Percentiles rank a stretch among this genome's conserved stretches.
phyloP scores from a whole-genome alignment of 2,797 vertebrate species.

The Poecile montanus region DNA sequence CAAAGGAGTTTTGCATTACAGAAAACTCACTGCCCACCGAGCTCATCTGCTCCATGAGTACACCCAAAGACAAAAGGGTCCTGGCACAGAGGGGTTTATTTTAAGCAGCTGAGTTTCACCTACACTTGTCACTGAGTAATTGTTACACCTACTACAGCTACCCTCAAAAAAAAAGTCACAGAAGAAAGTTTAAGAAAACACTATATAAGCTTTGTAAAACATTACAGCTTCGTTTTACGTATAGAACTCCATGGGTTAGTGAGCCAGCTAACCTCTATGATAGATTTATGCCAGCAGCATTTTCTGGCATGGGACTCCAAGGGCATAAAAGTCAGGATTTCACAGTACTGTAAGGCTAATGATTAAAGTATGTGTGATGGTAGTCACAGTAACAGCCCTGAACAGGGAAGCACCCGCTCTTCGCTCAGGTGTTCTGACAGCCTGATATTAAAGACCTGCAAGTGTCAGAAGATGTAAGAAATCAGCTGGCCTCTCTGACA shows the following conservation, averaged over 20 bases:
- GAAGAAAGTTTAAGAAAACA: conserved; percentile 30
- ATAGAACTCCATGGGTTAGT: neutral
- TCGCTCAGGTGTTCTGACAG: conserved; percentile 72
- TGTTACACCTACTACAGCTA: neutral
- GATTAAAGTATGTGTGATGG: conserved; percentile 29
- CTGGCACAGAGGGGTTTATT: neutral
- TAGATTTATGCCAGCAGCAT: conserved; percentile 32
- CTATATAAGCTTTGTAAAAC: neutral
- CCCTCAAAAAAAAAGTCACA: neutral
- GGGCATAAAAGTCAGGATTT: conserved; percentile 36
- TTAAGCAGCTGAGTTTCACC: conserved; percentile 11
- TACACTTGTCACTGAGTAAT: conserved; percentile 17
- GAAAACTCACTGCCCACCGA: neutral
- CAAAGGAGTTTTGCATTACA: neutral
- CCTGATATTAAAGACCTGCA: conserved; percentile 73
- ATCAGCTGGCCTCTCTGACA: conserved; percentile 71
- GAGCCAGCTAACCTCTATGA: neutral
- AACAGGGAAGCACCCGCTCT: conserved; percentile 33
- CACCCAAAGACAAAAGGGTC: neutral
- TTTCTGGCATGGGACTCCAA: conserved; percentile 29
- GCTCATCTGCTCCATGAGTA: neutral
- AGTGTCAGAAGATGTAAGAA: conserved; percentile 67
- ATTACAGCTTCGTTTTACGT: neutral
- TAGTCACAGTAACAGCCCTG: conserved; percentile 32
- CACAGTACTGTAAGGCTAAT: conserved; percentile 14